These are phyloP conservation scores for Diachasma alloeum DNA, from an alignment of 1,140 invertebrate species.

Conservation along the genomic window DNA sequence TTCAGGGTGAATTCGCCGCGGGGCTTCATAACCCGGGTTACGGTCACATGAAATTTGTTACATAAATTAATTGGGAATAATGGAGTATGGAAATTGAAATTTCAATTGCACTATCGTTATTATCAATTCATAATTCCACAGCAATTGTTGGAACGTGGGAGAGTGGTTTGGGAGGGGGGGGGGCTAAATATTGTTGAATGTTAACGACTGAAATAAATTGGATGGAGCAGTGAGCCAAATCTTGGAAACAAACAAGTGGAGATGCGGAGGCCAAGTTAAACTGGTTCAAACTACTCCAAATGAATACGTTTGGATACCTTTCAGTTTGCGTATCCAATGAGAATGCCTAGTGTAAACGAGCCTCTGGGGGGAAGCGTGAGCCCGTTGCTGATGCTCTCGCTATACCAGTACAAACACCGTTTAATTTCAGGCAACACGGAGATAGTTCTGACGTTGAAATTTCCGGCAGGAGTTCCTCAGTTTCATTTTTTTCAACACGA, in stretches of 20 bases:
- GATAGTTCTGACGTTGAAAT: not conserved
- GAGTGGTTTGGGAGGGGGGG: too few species aligned
- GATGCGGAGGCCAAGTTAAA: not conserved
- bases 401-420: not conserved
- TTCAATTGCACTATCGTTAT: not conserved
- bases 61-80: not conserved
- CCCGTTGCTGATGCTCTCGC: not conserved
- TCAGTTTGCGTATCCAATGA: not conserved
- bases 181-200: not conserved
- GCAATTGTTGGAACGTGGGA: not conserved
- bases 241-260: not conserved
- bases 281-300: not conserved
- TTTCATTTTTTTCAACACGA: not conserved
- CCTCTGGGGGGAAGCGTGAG: not conserved
- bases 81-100: not conserved
- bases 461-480: too few species aligned
- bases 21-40: not conserved
- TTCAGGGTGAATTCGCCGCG: not conserved
- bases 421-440: not conserved
- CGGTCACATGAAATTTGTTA: not conserved
- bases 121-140: not conserved
- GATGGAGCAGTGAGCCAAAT: not conserved
- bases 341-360: constrained; percentile 1
- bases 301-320: not conserved
- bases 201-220: not conserved